Conservation (phyloP, 2,113 vertebrate genomes). For the Climacteris rufus region DNA sequence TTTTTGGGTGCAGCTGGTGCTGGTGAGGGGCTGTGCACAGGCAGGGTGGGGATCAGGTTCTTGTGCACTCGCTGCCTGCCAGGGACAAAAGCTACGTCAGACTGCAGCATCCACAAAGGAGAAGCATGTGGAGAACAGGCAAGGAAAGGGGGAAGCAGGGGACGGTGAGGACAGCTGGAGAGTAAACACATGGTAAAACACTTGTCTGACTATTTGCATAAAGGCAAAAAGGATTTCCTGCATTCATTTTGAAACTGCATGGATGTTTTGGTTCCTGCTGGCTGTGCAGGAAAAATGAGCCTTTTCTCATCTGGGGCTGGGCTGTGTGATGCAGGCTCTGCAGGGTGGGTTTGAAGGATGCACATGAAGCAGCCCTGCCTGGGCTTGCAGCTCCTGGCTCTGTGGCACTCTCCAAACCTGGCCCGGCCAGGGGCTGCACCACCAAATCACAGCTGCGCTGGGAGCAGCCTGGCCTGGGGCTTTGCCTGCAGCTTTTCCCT, state of each 20-base stretch:
- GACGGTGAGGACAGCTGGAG: not conserved
- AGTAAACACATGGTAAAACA: not conserved
- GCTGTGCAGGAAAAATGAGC: not conserved
- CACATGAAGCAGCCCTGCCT: not conserved
- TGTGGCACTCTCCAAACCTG: too few relatives aligned
- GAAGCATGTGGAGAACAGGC: not conserved
- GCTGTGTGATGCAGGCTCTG: not conserved
- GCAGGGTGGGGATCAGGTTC: not conserved
- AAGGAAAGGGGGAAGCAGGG: not conserved
- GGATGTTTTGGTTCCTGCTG: not conserved
- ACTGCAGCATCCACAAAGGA: not conserved
- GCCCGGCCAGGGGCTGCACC: fast-evolving
- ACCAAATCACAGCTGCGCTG: not conserved
- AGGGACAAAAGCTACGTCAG: not conserved
- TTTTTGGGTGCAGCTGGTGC: not conserved
- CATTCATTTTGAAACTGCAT: not conserved
- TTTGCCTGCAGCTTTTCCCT: not conserved
- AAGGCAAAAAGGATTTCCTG: slow-evolving; percentile 5
- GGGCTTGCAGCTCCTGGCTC: not conserved
- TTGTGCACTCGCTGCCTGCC: fast-evolving
- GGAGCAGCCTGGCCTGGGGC: not conserved
- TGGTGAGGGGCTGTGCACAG: fast-evolving
- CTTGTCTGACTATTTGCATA: not conserved
- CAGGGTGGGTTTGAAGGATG: not conserved
- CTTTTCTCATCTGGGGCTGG: not conserved